Evolutionary conservation across 2,888 invertebrate genomes (phyloP).

Genomic region (Ypsolopha scabrella): DNA sequence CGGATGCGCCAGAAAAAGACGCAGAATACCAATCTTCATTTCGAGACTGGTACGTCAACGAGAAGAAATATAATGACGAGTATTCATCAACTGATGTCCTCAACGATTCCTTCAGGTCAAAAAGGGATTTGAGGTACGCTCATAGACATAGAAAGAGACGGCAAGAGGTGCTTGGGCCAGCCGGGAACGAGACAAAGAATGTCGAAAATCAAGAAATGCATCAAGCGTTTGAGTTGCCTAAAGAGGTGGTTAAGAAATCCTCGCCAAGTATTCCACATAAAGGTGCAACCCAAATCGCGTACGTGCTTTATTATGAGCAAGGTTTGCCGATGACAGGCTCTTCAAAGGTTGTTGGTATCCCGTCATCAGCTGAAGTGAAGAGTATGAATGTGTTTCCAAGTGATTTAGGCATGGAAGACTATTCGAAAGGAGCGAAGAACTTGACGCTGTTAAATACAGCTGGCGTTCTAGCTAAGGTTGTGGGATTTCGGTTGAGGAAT

Average conservation of each 20-base stretch:
- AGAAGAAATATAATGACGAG: slow-evolving; percentile 40
- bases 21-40: slow-evolving; percentile 19
- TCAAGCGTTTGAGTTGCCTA: slow-evolving; percentile 31
- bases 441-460: slow-evolving; percentile 49
- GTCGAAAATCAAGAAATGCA: slow-evolving; percentile 30
- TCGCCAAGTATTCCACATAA: slow-evolving; percentile 24
- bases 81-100: slow-evolving; percentile 37
- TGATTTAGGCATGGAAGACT: slow-evolving; percentile 42
- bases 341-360: slow-evolving; percentile 29
- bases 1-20: slow-evolving; percentile 17
- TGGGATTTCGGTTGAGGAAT: slow-evolving; percentile 51
- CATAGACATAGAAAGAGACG: slow-evolving; percentile 53
- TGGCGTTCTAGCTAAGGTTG: slow-evolving; percentile 46
- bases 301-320: slow-evolving; percentile 58
- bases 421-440: slow-evolving; percentile 42
- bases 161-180: slow-evolving; percentile 28
- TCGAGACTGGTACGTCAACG: slow-evolving; percentile 37
- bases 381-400: slow-evolving; percentile 45
- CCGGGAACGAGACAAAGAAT: slow-evolving; percentile 17
- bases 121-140: slow-evolving; percentile 32
- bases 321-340: slow-evolving; percentile 40
- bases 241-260: slow-evolving; percentile 47
- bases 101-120: slow-evolving; percentile 30
- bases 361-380: slow-evolving; percentile 36
- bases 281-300: slow-evolving; percentile 44